Conservation (phyloP, 2,888 invertebrate genomes). For the Tortricodes alternella region DNA sequence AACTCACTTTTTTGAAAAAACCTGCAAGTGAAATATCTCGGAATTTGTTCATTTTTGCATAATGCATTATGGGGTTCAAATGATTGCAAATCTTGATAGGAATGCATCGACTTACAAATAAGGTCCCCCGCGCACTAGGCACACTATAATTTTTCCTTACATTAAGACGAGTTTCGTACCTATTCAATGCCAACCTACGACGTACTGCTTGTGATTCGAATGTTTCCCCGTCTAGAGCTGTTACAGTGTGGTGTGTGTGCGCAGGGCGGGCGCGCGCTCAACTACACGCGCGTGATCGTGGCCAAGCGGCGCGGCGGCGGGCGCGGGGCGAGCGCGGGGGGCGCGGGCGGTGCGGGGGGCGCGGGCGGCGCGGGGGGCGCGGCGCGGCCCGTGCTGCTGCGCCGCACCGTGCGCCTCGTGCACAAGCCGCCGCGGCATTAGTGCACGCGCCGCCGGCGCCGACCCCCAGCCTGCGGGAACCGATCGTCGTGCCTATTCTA, state of each 20-base stretch:
- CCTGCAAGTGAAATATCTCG: no score
- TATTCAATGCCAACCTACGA: no score
- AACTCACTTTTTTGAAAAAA: no score
- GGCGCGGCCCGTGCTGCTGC: slow-evolving; percentile 31
- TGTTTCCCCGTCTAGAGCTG: neutral
- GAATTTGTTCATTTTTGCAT: no score
- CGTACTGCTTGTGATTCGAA: no score
- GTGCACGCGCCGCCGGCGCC: slow-evolving; percentile 26
- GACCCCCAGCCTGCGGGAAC: slow-evolving; percentile 20
- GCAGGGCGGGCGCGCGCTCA: slow-evolving; percentile 41
- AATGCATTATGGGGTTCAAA: no score
- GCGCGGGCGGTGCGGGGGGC: slow-evolving; percentile 19
- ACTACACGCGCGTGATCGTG: slow-evolving; percentile 56
- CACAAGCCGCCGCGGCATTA: slow-evolving; percentile 23
- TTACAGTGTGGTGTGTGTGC: slow-evolving; percentile 27
- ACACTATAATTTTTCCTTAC: no score
- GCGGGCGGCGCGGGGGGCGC: neutral
- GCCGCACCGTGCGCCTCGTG: slow-evolving; percentile 26
- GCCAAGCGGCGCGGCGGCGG: slow-evolving; percentile 52
- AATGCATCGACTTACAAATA: no score
- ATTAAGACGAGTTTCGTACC: no score
- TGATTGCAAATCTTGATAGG: no score
- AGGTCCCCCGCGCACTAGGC: no score
- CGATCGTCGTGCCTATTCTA: slow-evolving; percentile 1
- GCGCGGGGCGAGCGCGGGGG: neutral